Percentiles rank a stretch among this genome's conserved stretches.
phyloP scores from a whole-genome alignment of 2,113 vertebrate species.

The Jacana jacana region DNA sequence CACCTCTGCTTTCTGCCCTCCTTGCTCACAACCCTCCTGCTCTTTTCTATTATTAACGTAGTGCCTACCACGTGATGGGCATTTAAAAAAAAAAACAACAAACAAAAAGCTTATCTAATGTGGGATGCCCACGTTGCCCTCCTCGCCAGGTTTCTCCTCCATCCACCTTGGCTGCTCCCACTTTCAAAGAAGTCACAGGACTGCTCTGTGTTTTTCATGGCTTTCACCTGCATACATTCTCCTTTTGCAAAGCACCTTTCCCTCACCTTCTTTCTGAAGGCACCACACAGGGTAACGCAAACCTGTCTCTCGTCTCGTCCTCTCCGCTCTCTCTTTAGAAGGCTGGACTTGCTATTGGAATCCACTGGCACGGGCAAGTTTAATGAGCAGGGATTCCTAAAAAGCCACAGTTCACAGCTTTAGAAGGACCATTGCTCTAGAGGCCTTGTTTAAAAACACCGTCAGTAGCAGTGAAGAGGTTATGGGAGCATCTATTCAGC shows the following conservation, averaged over 20 bases:
- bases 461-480: background rate
- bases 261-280: background rate
- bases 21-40: background rate
- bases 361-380: background rate
- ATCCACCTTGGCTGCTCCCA: background rate
- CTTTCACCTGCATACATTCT: background rate
- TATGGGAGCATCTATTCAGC: background rate
- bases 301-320: background rate
- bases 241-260: background rate
- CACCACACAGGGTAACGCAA: accelerated
- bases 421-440: background rate
- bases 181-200: background rate
- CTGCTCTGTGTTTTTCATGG: background rate
- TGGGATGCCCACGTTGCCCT: background rate
- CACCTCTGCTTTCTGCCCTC: background rate
- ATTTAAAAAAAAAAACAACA: background rate
- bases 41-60: background rate
- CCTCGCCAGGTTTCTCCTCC: background rate
- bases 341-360: background rate
- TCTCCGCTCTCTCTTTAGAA: background rate
- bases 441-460: background rate
- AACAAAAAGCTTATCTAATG: background rate
- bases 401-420: background rate
- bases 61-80: accelerated
- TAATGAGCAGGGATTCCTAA: background rate